These are phyloP conservation scores for Scaptomyza parva DNA, from an alignment of 2,888 invertebrate species.

Conservation along the genomic window DNA sequence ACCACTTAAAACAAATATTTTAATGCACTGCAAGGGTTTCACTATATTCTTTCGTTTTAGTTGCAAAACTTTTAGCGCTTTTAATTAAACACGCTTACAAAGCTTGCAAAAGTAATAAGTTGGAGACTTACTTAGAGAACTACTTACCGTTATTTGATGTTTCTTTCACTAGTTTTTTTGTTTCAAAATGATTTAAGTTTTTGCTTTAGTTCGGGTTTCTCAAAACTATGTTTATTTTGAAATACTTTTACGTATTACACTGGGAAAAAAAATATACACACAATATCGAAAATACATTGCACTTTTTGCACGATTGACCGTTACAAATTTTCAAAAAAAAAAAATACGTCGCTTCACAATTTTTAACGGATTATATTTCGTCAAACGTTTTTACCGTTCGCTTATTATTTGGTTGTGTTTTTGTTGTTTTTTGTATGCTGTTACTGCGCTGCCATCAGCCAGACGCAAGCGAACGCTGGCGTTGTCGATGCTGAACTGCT, in stretches of 20 bases:
- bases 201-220: background rate
- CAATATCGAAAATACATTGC: slow-evolving; percentile 2
- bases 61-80: background rate
- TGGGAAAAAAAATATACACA: slow-evolving; percentile 6
- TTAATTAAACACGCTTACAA: background rate
- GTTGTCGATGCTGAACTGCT: slow-evolving; percentile 77
- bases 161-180: slow-evolving; percentile 3
- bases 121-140: background rate
- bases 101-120: background rate
- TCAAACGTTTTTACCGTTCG: background rate
- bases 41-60: background rate
- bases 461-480: slow-evolving; percentile 72
- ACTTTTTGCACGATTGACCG: slow-evolving; percentile 18
- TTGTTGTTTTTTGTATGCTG: slow-evolving; percentile 2
- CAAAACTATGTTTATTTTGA: background rate
- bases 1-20: background rate
- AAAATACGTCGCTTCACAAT: background rate
- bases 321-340: slow-evolving; percentile 32
- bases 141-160: slow-evolving; percentile 23
- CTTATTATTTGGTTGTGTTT: slow-evolving; percentile 5
- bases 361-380: slow-evolving; percentile 8
- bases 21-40: background rate
- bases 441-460: slow-evolving; percentile 45
- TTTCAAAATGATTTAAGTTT: slow-evolving; percentile 3
- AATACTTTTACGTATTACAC: background rate